Percentiles rank a stretch among this genome's conserved stretches.
Conservation (phyloP, 2,888 invertebrate genomes). For the Apotomis turbidana region DNA sequence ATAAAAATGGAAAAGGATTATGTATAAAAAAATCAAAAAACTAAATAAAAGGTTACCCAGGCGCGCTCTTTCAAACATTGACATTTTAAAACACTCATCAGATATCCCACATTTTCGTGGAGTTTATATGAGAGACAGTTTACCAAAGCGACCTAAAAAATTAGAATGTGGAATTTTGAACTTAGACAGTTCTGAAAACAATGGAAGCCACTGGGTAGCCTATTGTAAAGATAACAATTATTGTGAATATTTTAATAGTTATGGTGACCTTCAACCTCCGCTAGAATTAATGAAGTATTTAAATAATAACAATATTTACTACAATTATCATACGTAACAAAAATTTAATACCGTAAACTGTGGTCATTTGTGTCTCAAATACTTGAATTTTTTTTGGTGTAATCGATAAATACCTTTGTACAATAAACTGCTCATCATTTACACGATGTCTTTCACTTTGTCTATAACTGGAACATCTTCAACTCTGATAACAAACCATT, state of each 20-base stretch:
- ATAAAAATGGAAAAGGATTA: background rate
- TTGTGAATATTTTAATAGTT: constrained; percentile 17
- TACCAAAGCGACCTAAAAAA: background rate
- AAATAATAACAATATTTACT: background rate
- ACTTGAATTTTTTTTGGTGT: constrained; percentile 4
- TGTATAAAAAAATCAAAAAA: constrained; percentile 1
- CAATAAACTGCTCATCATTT: background rate
- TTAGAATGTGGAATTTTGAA: constrained; percentile 25
- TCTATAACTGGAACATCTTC: background rate
- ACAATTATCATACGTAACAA: constrained; percentile 7
- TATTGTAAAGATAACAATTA: constrained; percentile 16
- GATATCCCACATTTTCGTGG: constrained; percentile 13
- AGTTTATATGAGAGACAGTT: constrained; percentile 19
- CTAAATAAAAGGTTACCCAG: constrained; percentile 7
- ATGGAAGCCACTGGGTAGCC: constrained; percentile 24
- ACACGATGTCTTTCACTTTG: constrained; percentile 11
- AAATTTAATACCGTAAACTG: constrained; percentile 1
- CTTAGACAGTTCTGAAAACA: constrained; percentile 8
- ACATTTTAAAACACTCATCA: background rate
- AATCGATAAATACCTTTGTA: background rate
- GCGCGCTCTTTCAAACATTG: too few relatives aligned
- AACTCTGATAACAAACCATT: background rate
- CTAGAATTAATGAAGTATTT: background rate
- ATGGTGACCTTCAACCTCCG: background rate
- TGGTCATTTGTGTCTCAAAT: constrained; percentile 9